Evolutionary conservation across 2,113 vertebrate species (phyloP), one percentile per base, ranked within the genome.

Genomic region (Megaleporinus macrocephalus): DNA sequence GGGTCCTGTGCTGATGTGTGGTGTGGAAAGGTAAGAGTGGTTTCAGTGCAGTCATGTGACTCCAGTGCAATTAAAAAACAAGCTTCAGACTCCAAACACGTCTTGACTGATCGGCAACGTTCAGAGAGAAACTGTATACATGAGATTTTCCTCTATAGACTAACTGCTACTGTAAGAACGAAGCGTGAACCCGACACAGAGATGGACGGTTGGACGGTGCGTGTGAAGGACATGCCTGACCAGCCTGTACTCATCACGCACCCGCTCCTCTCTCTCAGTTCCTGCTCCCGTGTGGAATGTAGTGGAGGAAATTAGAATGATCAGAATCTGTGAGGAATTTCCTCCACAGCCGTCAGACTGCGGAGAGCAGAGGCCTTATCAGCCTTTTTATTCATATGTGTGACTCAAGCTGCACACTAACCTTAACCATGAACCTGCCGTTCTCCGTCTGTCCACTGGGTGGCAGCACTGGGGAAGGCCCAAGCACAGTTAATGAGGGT

Each of bases 221-320:
- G 20, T 6, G 16, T 73, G 5, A 51, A 26, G 14, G 44, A 10
- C 2, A 12, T 49, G 51, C 18, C 51, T 1, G 51, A 53, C 5
- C 51, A 16, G 14, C 18, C 14, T 57, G 29, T 55, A 57, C 51
- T n/a, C 12, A 15, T 20, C 57, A 20, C 74, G 27, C n/a, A 26
- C 22, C 16, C 47, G 59, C n/a, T n/a, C n/a, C n/a, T 7, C 36
- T 36, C n/a, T 51, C 41, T 24, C 63, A 9, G 41, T 74, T 69
- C 36, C 16, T 14, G n/a, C 53, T 30, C 26, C 7, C 15, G 33
- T 75, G 20, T 20, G 24, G 33, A 49, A 30, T 22, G 11, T 55
- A 33, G 13, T 12, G 33, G 36, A 59, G 87, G 84, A 86, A 84
- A 86, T 86, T 30, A 72, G 73, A 86, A 74, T 15, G 83, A 86